Base-by-base conservation (phyloP, 2,888 invertebrate species). In the Timema podura region DNA sequence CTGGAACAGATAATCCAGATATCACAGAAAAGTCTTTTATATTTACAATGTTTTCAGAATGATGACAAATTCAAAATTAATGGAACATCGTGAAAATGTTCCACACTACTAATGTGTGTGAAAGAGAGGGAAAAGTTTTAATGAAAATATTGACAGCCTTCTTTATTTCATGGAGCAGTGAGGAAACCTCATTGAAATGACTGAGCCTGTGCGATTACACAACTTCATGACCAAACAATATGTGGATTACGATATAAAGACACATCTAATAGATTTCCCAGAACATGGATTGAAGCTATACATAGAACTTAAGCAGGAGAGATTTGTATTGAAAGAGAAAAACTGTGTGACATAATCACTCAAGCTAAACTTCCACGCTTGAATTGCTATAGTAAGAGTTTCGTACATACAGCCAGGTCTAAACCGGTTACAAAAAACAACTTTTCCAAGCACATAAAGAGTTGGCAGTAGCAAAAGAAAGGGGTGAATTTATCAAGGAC, bases 121-220 rank as follows among this genome's bases (percentile, higher is more conserved):
- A 13, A 13, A 54, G 2, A 7, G 54, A 13, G 6, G 54, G 54
- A 16, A 13, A 13, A 13, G 7, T 11, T 54, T 54, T 13, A 54
- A 54, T 13, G 16, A 11, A 54, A 54, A 54, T 54, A 6, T 54
- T 54, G 54, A 13, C 54, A 54, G n/a, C 51, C 51, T 49, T 54
- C 54, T 54, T 54, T 16, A 54, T 54, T 54, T 54, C 54, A 54
- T 54, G 54, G 15, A 13, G n/a, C 54, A 54, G 54, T 13, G 16
- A 5, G 54, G 13, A 54, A 54, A 54, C 13, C 9, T 6, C 54
- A 15, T 5, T 54, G 54, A 54, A 54, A 54, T 54, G 54, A 54
- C 54, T 54, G 54, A 54, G 1, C 54, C 13, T 54, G 54, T 54
- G 54, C 54, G 1, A 11, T 6, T 54, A 54, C 54, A 54, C 54